Evolutionary conservation across 2,113 vertebrate species (phyloP).

Genomic region (Bubo scandiacus): DNA sequence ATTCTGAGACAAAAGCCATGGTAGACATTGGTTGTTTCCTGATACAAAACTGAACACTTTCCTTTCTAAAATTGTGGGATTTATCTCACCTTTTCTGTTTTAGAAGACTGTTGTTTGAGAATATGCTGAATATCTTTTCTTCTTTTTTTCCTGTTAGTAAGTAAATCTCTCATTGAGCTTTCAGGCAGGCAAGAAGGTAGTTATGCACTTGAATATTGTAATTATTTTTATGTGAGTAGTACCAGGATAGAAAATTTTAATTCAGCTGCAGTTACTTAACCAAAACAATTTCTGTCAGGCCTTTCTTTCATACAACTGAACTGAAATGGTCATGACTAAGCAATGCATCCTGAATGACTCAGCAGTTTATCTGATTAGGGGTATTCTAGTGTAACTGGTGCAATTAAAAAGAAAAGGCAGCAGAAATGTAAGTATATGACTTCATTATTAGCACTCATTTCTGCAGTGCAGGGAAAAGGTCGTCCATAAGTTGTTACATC

Average conservation of each 20-base stretch:
- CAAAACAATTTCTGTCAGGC: not conserved
- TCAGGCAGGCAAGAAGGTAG: not conserved
- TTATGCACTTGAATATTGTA: not conserved
- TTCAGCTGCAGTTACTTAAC: not conserved
- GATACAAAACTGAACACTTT: not conserved
- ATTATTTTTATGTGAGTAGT: not conserved
- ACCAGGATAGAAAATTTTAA: not conserved
- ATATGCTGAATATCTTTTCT: not conserved
- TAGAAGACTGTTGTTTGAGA: not conserved
- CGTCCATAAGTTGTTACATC: not conserved
- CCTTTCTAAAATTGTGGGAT: not conserved
- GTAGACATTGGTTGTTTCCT: not conserved
- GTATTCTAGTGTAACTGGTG: not conserved
- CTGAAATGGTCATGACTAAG: not conserved
- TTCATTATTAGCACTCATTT: not conserved
- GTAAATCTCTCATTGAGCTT: not conserved
- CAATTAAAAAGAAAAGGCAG: not conserved
- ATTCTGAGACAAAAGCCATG: not conserved
- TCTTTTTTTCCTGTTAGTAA: not conserved
- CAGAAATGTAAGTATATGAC: not conserved
- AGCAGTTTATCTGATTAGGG: not conserved
- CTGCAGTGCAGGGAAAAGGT: not conserved
- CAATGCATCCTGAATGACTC: not conserved
- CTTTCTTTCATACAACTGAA: not conserved
- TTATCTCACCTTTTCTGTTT: not conserved